Evolutionary conservation across 1,140 invertebrate genomes (phyloP), one percentile per base, ranked within the genome.

Genomic region (Subanguina moxae): DNA sequence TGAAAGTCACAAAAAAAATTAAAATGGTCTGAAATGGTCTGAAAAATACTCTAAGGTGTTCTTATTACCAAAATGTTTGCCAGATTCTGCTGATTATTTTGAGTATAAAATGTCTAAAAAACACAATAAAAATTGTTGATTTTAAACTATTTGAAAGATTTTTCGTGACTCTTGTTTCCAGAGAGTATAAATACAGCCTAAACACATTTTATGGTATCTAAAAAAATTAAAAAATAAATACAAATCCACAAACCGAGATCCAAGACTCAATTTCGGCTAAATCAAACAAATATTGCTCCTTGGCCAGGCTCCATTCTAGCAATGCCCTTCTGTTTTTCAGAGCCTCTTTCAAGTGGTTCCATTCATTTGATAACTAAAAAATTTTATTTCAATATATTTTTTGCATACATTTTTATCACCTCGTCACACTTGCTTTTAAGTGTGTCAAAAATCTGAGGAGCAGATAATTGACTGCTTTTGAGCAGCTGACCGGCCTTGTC

Each of bases 211-310:
- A n/a, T n/a, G n/a, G 11, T 38, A 38, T 38, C 11, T 38, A 38
- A 5, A 38, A 38, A 38, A 38, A 38, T 38, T 38, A n/a, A n/a
- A n/a, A n/a, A n/a, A n/a, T n/a, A n/a, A n/a, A n/a, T 38, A 5
- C 32, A 38, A 38, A 38, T 38, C 11, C 3, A 38, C 32, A 38
- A 38, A 38, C 32, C 45, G 88, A 88, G 59, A 95, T 87, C 93
- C 93, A 95, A 58, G 89, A 88, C 84, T 95, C 93, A 71, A 94
- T 89, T 85, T 96, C 93, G 67, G 89, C 88, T 7, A 91, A 90
- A 82, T 94, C 92, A 30, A 82, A 83, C 61, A 85, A 75, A 62
- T 83, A 85, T 64, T 82, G 74, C 32, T 83, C 75, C 45, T 76
- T 63, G 38, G 69, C 59, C 23, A 76, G 56, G 23, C 70, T 74